Evolutionary conservation across 2,888 invertebrate species (phyloP), one percentile per base, ranked within the genome.

Genomic region (Pollenia angustigena): DNA sequence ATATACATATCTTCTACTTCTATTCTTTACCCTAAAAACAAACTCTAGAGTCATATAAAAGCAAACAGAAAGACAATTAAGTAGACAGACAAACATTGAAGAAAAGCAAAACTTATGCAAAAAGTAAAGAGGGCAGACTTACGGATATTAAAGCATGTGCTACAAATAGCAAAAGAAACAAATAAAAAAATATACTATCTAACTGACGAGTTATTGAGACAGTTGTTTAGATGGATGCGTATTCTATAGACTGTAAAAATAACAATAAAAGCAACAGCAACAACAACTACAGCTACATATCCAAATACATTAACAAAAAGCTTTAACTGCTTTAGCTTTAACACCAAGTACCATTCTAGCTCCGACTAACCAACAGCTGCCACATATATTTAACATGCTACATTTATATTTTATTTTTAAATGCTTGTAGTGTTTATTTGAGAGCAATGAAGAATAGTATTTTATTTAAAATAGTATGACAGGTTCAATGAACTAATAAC

Each of bases 151-250:
- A 46, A 79, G 50, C 56, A 46, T 64, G 50, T 64, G 58, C 44
- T 56, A 14, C 12, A 74, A 85, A 74, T 46, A 52, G 66, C 56
- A 48, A 54, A 40, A 66, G 10, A 50, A 56, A 74, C 32, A 62
- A n/a, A 14, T 48, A 50, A 40, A 56, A 46, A 48, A 23, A n/a
- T 11, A 44, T 10, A 56, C 64, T 50, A 44, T 75, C 54, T 76
- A 71, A 71, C 75, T 81, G 64, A 69, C 74, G 48, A 82, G 71
- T 76, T 86, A 86, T 72, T 80, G 86, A 83, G 75, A 83, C 84
- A 87, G 81, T 83, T 87, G 83, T 10, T 84, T 78, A 87, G 87
- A 74, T 84, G 84, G 54, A 84, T 87, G 84, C 87, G 84, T 87
- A 81, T 78, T 87, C 82, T 72, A 85, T 76, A 85, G 85, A 85